Conservation (phyloP, 2,113 vertebrate genomes). For the Istiophorus platypterus region DNA sequence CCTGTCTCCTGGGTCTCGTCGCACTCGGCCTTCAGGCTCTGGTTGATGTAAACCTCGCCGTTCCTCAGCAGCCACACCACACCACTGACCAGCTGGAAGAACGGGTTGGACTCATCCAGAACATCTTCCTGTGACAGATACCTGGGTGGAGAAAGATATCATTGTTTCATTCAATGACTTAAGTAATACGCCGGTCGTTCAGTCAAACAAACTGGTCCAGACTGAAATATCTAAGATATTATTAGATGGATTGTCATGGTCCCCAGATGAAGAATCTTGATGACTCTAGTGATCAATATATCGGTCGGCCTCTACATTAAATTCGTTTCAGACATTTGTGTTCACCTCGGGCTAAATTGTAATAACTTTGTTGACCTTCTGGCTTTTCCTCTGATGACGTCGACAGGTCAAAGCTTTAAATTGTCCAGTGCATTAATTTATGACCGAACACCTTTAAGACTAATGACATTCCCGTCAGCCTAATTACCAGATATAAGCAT, state of each 20-base stretch:
- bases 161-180: too few species aligned
- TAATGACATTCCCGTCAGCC: too few species aligned
- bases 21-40: conserved; percentile 89
- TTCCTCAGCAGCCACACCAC: conserved; percentile 95
- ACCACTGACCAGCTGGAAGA: conserved; percentile 93
- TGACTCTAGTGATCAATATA: not conserved
- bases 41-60: conserved; percentile 87
- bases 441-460: too few species aligned
- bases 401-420: too few species aligned
- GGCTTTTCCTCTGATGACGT: too few species aligned
- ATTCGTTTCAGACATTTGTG: too few species aligned
- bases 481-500: too few species aligned
- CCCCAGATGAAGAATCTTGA: not conserved
- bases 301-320: too few species aligned
- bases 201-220: not conserved
- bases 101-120: conserved; percentile 88
- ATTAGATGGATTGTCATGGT: not conserved
- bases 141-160: conserved; percentile 69
- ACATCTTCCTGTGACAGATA: conserved; percentile 94
- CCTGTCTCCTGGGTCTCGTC: conserved; percentile 89
- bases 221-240: not conserved
- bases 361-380: too few species aligned
- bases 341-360: too few species aligned
- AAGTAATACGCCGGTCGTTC: too few species aligned
- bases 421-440: too few species aligned